Percentiles rank a stretch among this genome's conserved stretches.
Evolutionary conservation across 2,888 invertebrate species (phyloP).

Genomic region (Carcina quercana): DNA sequence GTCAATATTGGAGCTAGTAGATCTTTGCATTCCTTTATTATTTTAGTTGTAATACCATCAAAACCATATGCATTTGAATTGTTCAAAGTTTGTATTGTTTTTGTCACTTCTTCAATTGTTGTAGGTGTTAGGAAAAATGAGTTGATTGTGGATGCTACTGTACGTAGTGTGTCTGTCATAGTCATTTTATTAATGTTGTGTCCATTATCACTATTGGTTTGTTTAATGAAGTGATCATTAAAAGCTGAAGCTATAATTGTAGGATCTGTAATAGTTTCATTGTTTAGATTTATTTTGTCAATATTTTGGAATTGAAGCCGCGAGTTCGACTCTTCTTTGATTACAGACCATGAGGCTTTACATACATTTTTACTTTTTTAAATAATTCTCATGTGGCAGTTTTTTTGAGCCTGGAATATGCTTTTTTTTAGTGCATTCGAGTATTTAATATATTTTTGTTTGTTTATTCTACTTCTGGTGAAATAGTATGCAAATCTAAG

Average conservation of each 20-base stretch:
- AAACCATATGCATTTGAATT: constrained; percentile 5
- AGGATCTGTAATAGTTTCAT: neutral
- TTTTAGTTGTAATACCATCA: constrained; percentile 6
- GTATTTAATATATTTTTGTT: neutral
- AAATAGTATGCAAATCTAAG: neutral
- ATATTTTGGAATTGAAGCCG: neutral
- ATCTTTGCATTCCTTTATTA: constrained; percentile 3
- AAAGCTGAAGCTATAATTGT: neutral
- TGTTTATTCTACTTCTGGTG: neutral
- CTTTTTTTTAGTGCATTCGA: neutral
- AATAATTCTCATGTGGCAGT: neutral
- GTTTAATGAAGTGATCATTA: constrained; percentile 3
- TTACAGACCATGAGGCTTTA: constrained; percentile 3
- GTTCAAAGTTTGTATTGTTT: neutral
- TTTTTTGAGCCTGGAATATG: neutral
- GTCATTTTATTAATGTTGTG: neutral
- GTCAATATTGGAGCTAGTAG: constrained; percentile 1
- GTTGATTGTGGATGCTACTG: neutral
- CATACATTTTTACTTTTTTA: neutral
- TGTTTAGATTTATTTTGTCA: neutral
- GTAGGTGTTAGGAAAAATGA: neutral
- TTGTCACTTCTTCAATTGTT: neutral
- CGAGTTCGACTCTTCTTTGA: neutral
- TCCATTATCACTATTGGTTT: neutral
- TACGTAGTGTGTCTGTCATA: neutral